phyloP scores from a whole-genome alignment of 2,888 invertebrate species.

The Tiliacea citrago region DNA sequence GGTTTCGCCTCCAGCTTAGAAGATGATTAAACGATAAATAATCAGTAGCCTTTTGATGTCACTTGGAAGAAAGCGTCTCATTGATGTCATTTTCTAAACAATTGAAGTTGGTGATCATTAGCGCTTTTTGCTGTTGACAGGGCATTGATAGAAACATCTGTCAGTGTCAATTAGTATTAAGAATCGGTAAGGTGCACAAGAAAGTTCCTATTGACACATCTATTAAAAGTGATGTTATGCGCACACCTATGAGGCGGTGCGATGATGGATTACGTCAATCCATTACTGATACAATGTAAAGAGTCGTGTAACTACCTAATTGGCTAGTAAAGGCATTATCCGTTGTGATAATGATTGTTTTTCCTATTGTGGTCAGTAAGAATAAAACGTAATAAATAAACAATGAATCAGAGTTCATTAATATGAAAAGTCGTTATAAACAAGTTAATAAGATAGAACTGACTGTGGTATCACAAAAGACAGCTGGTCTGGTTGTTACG shows the following conservation, averaged over 20 bases:
- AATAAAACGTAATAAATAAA: conserved; percentile 35
- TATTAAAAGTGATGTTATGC: conserved; percentile 53
- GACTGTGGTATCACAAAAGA: conserved; percentile 53
- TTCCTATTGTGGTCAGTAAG: conserved; percentile 17
- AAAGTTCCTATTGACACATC: conserved; percentile 55
- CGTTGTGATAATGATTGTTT: conserved; percentile 10
- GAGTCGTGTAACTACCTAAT: conserved; percentile 27
- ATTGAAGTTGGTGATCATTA: conserved; percentile 57
- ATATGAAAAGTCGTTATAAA: conserved; percentile 41
- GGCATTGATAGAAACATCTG: conserved; percentile 58
- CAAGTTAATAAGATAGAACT: conserved; percentile 38
- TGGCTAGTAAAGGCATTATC: conserved; percentile 11
- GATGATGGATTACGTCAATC: conserved; percentile 53
- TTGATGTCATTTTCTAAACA: conserved; percentile 61
- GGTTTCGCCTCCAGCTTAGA: conserved; percentile 49
- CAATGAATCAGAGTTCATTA: conserved; percentile 43
- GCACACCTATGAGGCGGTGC: conserved; percentile 26
- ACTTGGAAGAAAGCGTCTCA: conserved; percentile 49
- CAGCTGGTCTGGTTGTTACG: conserved; percentile 51
- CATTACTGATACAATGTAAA: conserved; percentile 33
- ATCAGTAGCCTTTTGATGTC: conserved; percentile 61
- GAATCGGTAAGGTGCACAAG: conserved; percentile 57
- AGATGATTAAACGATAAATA: conserved; percentile 58
- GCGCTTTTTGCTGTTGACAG: conserved; percentile 51
- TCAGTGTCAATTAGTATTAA: conserved; percentile 65